Conservation (phyloP, 2,113 vertebrate genomes). For the Sorex araneus region DNA sequence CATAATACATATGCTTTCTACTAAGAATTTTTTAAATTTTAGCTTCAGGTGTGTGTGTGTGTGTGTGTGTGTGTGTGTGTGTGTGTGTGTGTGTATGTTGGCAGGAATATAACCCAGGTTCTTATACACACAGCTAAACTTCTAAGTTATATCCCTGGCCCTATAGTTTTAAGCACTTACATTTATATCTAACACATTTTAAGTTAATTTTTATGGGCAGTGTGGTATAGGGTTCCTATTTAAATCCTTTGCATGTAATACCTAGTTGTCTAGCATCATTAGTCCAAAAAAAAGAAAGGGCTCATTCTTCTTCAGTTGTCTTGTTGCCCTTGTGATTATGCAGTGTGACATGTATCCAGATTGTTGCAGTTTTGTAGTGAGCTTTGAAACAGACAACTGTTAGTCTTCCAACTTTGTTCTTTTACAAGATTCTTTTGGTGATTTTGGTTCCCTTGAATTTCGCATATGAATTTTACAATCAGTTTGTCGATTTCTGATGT, state of each 20-base stretch:
- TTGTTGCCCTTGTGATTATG: neutral
- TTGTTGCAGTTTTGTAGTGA: neutral
- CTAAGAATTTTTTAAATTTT: constrained; percentile 13
- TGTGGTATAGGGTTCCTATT: neutral
- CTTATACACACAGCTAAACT: too few relatives aligned
- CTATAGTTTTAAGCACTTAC: neutral
- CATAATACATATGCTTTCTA: neutral
- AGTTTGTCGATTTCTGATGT: neutral
- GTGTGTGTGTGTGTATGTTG: too few relatives aligned
- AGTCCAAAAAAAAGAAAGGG: neutral
- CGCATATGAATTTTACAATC: constrained; percentile 34
- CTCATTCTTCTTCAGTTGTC: neutral
- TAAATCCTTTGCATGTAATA: constrained; percentile 38
- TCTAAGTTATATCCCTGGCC: too few relatives aligned
- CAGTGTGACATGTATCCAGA: neutral
- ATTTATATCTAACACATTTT: constrained; percentile 6
- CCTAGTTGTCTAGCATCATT: neutral
- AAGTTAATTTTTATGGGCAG: constrained; percentile 8
- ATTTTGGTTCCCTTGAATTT: neutral
- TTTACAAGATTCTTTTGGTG: neutral
- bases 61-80: too few relatives aligned
- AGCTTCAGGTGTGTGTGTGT: neutral
- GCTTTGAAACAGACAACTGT: constrained; percentile 7
- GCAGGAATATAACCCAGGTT: too few relatives aligned
- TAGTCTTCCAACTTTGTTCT: neutral